Base-by-base conservation (phyloP, 2,113 vertebrate species). In the Piliocolobus tephrosceles region DNA sequence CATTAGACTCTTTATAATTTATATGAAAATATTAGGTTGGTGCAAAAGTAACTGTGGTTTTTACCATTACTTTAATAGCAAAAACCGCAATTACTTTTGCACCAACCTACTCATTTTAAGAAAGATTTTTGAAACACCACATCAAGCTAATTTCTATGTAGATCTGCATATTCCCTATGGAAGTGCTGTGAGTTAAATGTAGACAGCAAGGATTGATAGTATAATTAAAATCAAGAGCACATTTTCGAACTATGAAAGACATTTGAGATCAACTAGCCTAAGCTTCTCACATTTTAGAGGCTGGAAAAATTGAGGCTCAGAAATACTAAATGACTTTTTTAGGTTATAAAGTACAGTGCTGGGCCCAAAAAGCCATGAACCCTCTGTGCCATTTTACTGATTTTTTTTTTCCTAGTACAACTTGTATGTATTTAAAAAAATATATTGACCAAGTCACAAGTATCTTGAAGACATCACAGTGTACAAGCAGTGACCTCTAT, bases 321-420 rank as follows among this genome's bases (percentile, higher is more conserved):
- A 93, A 92, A 81, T 58, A 82, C 43, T 91, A 68, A 96, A 91
- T 75, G 20, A 66, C 9, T 90, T 88, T 8, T 93, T 47, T 92
- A 91, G n/a, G 52, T 95, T 61, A 75, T 23, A 72, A 43, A 95
- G 1, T 11, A 47, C 23, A 73, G 13, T 30, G 14, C 27, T 75
- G 17, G 22, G 14, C 93, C 18, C 45, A 23, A 45, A 83, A 64
- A 70, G 1, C 2, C 13, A 88, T 23, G 14, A 1, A 45, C 20
- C 14, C 20, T 55, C 8, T 7, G 32, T 82, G 20, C 10, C 35
- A 83, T 57, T 88, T 84, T 58, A 72, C 88, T 90, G 0, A 35
- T 30, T 81, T 32, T 72, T 78, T 43, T 50, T 82, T 22, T 81
- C 20, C 35, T 58, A 14, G 38, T 89, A n/a, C 0, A 84, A 55